Conservation (phyloP, 2,797 vertebrate species). For the Dipus sagitta region DNA sequence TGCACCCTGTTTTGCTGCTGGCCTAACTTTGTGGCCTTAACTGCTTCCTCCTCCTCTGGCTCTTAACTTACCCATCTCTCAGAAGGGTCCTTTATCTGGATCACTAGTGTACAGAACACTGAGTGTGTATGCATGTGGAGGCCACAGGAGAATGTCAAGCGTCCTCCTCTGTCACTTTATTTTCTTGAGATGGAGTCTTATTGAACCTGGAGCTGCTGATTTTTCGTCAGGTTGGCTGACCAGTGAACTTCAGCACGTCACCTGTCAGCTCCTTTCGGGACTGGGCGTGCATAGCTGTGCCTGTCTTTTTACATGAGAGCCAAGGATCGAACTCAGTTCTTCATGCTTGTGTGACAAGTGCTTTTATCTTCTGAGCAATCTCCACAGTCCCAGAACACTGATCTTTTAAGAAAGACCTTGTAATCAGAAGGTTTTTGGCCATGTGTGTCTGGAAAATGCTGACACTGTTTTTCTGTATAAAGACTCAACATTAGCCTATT, state of each 20-base stretch:
- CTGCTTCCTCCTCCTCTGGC: not conserved
- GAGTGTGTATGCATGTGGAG: not conserved
- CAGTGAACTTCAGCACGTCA: too few species aligned
- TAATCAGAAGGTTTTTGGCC: not conserved
- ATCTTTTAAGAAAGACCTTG: not conserved
- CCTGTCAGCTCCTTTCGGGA: too few species aligned
- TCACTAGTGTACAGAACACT: not conserved
- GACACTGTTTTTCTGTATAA: not conserved
- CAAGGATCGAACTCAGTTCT: too few species aligned
- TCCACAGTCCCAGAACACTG: not conserved
- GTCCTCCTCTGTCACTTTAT: too few species aligned
- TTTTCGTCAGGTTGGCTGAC: too few species aligned
- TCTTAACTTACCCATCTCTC: not conserved
- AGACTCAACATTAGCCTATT: not conserved
- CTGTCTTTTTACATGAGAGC: too few species aligned
- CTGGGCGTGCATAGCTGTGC: too few species aligned
- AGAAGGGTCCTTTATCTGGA: not conserved
- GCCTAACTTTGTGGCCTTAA: not conserved
- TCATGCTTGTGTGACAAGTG: too few species aligned
- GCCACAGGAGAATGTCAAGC: too few species aligned
- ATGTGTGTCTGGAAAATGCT: not conserved
- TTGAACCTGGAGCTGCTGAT: too few species aligned
- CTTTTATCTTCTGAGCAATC: not conserved
- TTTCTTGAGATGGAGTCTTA: too few species aligned
- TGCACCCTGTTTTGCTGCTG: not conserved